A percentile compares a stretch with the other conserved stretches of the same genome.
phyloP scores from a whole-genome alignment of 2,797 vertebrate genomes.

The Tinamus major region DNA sequence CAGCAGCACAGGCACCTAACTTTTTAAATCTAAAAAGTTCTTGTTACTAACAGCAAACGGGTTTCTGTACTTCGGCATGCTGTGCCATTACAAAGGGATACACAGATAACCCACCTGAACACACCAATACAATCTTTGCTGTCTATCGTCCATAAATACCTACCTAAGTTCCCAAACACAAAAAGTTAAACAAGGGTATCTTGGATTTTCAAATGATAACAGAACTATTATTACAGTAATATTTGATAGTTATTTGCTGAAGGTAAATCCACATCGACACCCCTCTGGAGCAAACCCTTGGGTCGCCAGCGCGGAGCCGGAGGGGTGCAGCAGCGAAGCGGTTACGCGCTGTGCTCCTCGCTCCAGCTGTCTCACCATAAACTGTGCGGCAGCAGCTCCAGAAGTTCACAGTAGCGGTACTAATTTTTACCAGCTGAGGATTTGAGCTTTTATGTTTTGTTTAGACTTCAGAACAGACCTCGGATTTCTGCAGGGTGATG shows the following conservation, averaged over 20 bases:
- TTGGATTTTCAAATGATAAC: neutral
- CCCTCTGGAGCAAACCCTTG: neutral
- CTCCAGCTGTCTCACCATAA: conserved; percentile 31
- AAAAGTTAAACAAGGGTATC: neutral
- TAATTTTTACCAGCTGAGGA: conserved; percentile 58
- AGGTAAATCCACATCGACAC: neutral
- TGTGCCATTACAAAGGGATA: neutral
- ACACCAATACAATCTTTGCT: neutral
- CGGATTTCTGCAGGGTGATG: neutral
- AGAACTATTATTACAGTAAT: neutral
- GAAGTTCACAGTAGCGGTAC: conserved; percentile 15
- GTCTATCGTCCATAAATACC: neutral
- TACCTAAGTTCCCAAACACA: neutral
- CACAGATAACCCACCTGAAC: neutral
- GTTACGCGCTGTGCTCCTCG: neutral
- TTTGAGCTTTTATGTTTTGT: conserved; percentile 49
- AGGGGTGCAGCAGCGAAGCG: neutral
- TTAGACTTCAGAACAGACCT: conserved; percentile 1
- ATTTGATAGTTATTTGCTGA: neutral
- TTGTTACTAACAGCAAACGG: neutral
- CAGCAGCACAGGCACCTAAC: neutral
- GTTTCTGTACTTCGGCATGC: neutral
- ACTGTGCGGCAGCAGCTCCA: neutral
- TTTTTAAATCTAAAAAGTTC: neutral
- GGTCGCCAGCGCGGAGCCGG: neutral